Evolutionary conservation across 1,140 invertebrate genomes (phyloP), one percentile per base, ranked within the genome.

Genomic region (Drosophila mayri): DNA sequence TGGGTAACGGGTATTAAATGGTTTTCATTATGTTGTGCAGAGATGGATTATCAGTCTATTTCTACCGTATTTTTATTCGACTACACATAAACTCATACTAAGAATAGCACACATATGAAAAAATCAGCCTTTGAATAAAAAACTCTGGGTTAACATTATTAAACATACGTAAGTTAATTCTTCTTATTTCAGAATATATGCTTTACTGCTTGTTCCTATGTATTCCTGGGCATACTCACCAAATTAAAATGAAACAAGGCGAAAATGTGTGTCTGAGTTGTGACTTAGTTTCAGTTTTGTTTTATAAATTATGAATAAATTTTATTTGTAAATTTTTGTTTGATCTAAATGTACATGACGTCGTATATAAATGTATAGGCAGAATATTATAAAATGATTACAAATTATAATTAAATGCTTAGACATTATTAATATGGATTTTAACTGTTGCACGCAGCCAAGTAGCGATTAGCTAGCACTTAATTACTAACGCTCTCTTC

Each of bases 331-430:
- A 63, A 50, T 68, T 88, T 81, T 81, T 82, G 65, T 74, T 83
- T 80, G 72, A 75, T 84, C 70, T 84, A 90, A 90, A 90, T 87
- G 74, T 88, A 88, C 85, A 84, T 85, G 77, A 60, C 77, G 76
- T 76, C 46, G 85, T 84, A 70, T 78, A 47, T 79, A 25, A 50
- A 38, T 62, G 49, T 66, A 28, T 74, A 43, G 71, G 37, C 81
- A 71, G 55, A 81, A 77, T 71, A 87, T 84, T 84, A 87, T 88
- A 66, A 78, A 79, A 90, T 75, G 68, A 54, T 81, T 84, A 85
- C 76, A 86, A 87, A 90, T 81, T 90, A 88, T 70, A 81, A 79
- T 78, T 84, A 81, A 85, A 90, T 70, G 72, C 71, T 72, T 85
- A 74, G 81, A 75, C 80, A 68, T 78, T 90, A 90, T 78, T 77